phyloP scores from a whole-genome alignment of 2,888 invertebrate genomes.

The Leptopilina drosophilae region DNA sequence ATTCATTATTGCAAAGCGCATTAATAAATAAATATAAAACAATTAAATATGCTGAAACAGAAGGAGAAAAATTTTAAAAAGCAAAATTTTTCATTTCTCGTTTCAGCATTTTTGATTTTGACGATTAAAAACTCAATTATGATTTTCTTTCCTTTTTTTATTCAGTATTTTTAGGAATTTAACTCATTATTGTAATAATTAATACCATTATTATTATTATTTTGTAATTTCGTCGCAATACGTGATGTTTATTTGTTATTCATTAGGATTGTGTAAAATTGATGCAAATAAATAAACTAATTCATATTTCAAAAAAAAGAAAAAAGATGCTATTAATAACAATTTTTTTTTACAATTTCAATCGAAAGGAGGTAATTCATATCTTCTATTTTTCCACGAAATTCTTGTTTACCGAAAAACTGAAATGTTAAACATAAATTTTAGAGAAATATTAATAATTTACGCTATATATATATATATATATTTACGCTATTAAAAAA shows the following conservation, averaged over 20 bases:
- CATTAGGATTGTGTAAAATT: slow-evolving; percentile 31
- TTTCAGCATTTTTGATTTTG: slow-evolving; percentile 12
- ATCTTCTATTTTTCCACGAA: no score
- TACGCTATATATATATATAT: no score
- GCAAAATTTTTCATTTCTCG: slow-evolving; percentile 22
- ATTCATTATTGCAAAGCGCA: slow-evolving; percentile 15
- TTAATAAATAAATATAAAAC: not conserved
- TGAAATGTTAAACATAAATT: no score
- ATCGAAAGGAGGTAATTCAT: no score
- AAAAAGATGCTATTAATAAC: not conserved
- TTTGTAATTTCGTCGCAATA: slow-evolving; percentile 35
- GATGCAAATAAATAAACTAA: slow-evolving; percentile 33
- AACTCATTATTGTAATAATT: not conserved
- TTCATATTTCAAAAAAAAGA: not conserved
- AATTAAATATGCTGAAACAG: slow-evolving; percentile 24
- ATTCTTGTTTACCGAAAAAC: no score
- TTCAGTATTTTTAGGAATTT: slow-evolving; percentile 1
- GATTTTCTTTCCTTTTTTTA: not conserved
- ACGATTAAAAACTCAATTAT: not conserved
- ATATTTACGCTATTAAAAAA: no score
- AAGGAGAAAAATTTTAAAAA: not conserved
- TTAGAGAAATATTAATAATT: no score
- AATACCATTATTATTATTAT: slow-evolving; percentile 11
- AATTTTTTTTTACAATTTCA: no score
- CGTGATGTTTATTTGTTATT: slow-evolving; percentile 34